These are phyloP conservation scores for Poeciliopsis retropinna DNA, from an alignment of 2,113 vertebrate genomes.

Conservation along the genomic window DNA sequence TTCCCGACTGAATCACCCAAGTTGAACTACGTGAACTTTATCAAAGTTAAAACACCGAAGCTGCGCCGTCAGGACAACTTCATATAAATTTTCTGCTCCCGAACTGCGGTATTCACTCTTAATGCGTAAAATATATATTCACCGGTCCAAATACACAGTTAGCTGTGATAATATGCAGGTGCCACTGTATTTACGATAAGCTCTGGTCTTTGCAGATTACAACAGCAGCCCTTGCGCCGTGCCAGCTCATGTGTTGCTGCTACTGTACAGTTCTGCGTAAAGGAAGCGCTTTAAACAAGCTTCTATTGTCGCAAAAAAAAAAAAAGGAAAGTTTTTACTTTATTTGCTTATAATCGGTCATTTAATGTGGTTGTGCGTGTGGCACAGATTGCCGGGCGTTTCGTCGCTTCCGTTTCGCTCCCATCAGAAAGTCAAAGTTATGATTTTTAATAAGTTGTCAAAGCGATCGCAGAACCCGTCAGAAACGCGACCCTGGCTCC, in stretches of 20 bases:
- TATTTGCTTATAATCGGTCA: constrained; percentile 2
- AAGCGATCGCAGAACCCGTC: constrained; percentile 27
- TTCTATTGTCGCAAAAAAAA: background rate
- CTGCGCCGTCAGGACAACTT: constrained; percentile 6
- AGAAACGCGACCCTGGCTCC: background rate
- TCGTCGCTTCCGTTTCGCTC: background rate
- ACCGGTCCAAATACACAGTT: constrained; percentile 2
- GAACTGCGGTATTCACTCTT: constrained; percentile 22
- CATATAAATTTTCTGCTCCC: constrained; percentile 12
- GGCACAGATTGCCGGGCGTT: background rate
- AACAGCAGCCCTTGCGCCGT: constrained; percentile 3
- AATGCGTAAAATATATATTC: constrained; percentile 29
- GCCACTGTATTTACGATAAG: constrained; percentile 22
- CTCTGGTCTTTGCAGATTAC: constrained; percentile 31
- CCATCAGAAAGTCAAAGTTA: constrained; percentile 19
- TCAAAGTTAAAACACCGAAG: constrained; percentile 18
- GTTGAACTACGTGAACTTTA: constrained; percentile 11
- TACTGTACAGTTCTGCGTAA: constrained; percentile 24
- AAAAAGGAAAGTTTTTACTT: background rate
- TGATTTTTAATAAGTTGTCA: constrained; percentile 53
- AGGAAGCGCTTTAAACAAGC: constrained; percentile 32
- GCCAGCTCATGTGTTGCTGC: constrained; percentile 13
- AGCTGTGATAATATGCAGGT: constrained; percentile 41
- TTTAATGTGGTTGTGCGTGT: background rate
- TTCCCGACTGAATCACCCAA: background rate